Evolutionary conservation across 1,140 invertebrate species (phyloP).

Genomic region (Calycopis cecrops): DNA sequence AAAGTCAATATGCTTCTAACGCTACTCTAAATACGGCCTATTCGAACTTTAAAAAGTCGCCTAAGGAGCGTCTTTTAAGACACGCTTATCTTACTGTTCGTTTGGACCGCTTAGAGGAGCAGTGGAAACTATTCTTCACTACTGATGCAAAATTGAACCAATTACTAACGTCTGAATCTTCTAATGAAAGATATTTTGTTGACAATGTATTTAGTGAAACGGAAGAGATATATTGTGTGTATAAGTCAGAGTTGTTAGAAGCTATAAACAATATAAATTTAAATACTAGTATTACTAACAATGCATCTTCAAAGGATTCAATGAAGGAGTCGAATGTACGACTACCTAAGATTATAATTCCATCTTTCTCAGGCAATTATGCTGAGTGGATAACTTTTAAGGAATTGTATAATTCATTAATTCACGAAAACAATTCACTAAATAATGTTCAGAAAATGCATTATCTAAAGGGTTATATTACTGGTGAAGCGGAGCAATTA

Average conservation of each 20-base stretch:
- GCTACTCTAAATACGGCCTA: no score
- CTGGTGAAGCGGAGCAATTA: constrained; percentile 24
- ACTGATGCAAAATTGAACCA: no score
- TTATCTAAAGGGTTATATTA: constrained; percentile 22
- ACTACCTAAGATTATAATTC: constrained; percentile 24
- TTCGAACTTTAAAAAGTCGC: no score
- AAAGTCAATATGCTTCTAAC: no score
- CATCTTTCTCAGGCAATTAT: constrained; percentile 26
- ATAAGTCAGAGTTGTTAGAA: background rate
- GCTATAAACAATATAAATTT: no score
- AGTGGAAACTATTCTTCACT: no score
- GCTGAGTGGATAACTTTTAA: constrained; percentile 26
- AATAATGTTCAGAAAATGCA: constrained; percentile 33
- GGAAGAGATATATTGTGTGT: constrained; percentile 7
- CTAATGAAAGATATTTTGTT: no score
- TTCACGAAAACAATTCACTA: constrained; percentile 32
- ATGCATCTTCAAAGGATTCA: background rate
- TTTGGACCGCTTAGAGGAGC: no score
- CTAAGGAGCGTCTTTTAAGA: no score
- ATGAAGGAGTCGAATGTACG: constrained; percentile 12
- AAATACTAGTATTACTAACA: background rate
- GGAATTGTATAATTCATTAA: constrained; percentile 36
- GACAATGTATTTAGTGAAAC: background rate
- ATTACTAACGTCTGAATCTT: no score
- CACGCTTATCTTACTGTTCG: no score